phyloP scores from a whole-genome alignment of 2,888 invertebrate species.

The Drosophila helvetica region DNA sequence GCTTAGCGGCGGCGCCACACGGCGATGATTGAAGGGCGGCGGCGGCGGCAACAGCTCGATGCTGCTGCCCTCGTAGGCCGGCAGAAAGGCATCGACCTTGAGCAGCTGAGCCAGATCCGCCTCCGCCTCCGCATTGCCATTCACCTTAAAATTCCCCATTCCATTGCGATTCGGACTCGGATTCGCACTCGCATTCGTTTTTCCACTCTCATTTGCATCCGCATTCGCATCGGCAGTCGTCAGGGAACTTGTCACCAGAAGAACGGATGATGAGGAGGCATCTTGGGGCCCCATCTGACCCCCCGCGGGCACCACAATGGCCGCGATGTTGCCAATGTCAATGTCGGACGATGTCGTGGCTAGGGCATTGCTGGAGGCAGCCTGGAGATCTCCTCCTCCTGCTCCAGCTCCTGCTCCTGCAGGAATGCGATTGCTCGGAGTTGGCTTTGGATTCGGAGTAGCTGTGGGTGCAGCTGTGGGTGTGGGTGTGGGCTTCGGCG shows the following conservation, averaged over 20 bases:
- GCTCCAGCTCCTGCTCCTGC: neutral
- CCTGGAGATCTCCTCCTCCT: conserved; percentile 47
- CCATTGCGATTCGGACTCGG: conserved; percentile 11
- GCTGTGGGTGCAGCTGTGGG: neutral
- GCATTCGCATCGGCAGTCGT: conserved; percentile 14
- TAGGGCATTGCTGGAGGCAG: conserved; percentile 52
- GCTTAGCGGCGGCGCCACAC: conserved; percentile 69
- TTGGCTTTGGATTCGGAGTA: conserved; percentile 6
- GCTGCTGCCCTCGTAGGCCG: conserved; percentile 58
- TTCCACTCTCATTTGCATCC: conserved; percentile 16
- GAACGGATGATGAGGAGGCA: conserved; percentile 40
- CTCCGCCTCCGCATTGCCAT: conserved; percentile 25
- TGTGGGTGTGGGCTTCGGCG: conserved; percentile 28
- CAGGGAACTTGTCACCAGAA: conserved; percentile 69
- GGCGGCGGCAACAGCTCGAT: conserved; percentile 57
- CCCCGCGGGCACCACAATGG: conserved; percentile 79
- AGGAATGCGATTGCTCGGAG: conserved; percentile 44
- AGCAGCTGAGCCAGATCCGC: conserved; percentile 68
- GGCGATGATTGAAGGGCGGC: conserved; percentile 61
- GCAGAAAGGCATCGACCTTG: conserved; percentile 77
- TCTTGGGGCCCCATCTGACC: conserved; percentile 6
- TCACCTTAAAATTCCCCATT: conserved; percentile 1
- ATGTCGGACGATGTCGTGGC: conserved; percentile 46
- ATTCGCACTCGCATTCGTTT: conserved; percentile 20
- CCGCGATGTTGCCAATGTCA: conserved; percentile 71